Evolutionary conservation across 1,140 invertebrate genomes (phyloP), one percentile per base, ranked within the genome.

Genomic region (Drosophila pruinosa): DNA sequence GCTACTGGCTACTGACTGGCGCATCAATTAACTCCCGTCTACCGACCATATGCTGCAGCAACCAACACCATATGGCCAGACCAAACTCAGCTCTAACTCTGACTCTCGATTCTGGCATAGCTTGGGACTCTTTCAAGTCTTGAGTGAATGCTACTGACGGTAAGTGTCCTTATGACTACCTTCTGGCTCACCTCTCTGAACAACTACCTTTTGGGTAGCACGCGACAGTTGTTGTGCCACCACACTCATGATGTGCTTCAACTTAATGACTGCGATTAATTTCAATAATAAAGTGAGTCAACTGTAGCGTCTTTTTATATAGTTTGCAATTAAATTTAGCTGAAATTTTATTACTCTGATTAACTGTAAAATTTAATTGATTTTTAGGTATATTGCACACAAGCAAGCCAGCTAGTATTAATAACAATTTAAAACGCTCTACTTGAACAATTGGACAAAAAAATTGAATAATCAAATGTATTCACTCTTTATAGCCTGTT

Each of bases 1-100:
- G 78, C 79, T 78, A 64, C 65, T 59, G 59, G 17, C 52, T 31
- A 52, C 47, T 63, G 71, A 41, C 72, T 68, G 75, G 62, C 73
- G 67, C 80, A 81, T 88, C 82, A 85, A 85, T 85, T 85, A 85
- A 86, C 77, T 72, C 70, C 82, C 63, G 81, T 86, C 82, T 88
- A 75, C 57, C 78, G 78, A 72, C 82, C 82, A 88, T 88, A 88
- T 88, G 82, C 62, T 53, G 63, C 75, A 63, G 68, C 63, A 19
- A 57, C 17, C 39, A 34, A 70, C 69, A 76, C 62, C 80, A 83
- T 83, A 83, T 83, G 80, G 80, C 50, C 59, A 12, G 8, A 52
- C 31, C 7, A 17, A 43, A 26, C 19, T 21, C 47, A 52, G 31
- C 41, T 50, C 31, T 8, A 15, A 6, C 24, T 28, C 39, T 31